phyloP scores from a whole-genome alignment of 2,888 invertebrate species.

The Phortica magna region DNA sequence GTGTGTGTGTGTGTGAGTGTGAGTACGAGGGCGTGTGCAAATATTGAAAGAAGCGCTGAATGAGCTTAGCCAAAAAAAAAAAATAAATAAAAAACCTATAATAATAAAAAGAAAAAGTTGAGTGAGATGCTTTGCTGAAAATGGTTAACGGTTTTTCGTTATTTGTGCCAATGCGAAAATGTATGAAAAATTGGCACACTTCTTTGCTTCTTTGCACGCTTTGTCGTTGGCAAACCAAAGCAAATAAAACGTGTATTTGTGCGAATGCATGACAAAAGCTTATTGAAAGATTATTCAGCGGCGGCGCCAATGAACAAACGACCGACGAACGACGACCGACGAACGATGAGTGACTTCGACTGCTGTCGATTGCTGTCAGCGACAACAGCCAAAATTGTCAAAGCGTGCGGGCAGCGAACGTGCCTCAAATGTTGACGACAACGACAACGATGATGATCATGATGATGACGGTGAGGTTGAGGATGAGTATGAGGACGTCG shows the following conservation, averaged over 20 bases:
- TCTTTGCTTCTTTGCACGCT: neutral
- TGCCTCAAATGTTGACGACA: conserved; percentile 34
- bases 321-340: conserved; percentile 69
- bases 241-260: conserved; percentile 39
- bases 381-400: conserved; percentile 15
- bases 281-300: conserved; percentile 74
- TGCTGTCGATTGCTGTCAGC: conserved; percentile 38
- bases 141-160: conserved; percentile 3
- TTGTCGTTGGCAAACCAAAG: conserved; percentile 47
- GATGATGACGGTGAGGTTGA: neutral
- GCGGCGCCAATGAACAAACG: conserved; percentile 61
- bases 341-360: conserved; percentile 57
- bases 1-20: neutral
- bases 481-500: conserved; percentile 38
- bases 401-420: conserved; percentile 52
- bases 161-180: neutral
- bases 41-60: conserved; percentile 17
- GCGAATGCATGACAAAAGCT: conserved; percentile 69
- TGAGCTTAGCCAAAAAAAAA: neutral
- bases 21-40: conserved; percentile 19
- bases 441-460: conserved; percentile 52
- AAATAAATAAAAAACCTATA: neutral
- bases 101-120: neutral
- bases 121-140: neutral
- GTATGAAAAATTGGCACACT: neutral